Conservation (phyloP, 2,113 vertebrate genomes). For the Pachyramphus minor region DNA sequence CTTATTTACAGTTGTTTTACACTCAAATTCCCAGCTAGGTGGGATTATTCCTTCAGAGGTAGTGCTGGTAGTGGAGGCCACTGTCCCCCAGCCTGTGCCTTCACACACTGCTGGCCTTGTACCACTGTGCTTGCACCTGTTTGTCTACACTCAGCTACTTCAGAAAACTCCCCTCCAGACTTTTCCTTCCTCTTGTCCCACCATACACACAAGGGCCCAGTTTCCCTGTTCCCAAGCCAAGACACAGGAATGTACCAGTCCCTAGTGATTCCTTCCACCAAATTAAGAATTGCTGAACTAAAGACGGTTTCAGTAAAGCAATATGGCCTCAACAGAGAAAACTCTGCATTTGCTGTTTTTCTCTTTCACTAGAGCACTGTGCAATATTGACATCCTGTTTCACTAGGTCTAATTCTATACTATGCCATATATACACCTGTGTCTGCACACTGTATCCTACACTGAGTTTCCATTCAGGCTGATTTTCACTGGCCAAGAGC, state of each 20-base stretch:
- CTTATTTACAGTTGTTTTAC: neutral
- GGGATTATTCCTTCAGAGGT: neutral
- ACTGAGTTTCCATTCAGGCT: neutral
- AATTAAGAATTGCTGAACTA: neutral
- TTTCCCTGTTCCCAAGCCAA: slow-evolving; percentile 3
- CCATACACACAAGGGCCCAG: neutral
- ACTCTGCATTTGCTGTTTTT: neutral
- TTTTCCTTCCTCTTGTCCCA: slow-evolving; percentile 31
- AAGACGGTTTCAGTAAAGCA: neutral
- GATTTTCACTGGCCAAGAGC: neutral
- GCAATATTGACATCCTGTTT: neutral
- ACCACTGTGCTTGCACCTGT: slow-evolving; percentile 1
- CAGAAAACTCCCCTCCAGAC: slow-evolving; percentile 25
- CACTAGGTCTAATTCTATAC: neutral
- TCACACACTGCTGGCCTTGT: slow-evolving; percentile 27
- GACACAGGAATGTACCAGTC: slow-evolving; percentile 6
- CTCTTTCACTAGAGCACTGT: neutral
- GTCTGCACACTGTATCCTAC: neutral
- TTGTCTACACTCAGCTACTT: neutral
- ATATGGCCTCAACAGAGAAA: neutral
- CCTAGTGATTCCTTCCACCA: neutral
- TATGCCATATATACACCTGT: neutral
- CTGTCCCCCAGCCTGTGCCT: neutral
- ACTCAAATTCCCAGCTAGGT: neutral
- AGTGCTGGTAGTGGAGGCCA: neutral